phyloP scores from a whole-genome alignment of 2,888 invertebrate species.

The Oscheius sp. region DNA sequence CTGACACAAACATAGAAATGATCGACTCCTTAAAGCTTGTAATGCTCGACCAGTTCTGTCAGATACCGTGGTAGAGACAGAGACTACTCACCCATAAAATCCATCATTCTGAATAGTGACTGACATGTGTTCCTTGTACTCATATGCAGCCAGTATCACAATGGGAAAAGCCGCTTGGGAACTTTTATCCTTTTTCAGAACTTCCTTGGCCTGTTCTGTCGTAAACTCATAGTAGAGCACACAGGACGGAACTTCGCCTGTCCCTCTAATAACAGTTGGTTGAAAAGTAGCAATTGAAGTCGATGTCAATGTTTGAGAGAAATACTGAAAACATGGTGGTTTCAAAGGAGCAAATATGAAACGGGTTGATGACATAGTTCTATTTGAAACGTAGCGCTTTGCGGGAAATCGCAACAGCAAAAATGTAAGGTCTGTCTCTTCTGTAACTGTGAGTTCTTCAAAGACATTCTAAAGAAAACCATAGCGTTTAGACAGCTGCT shows the following conservation, averaged over 20 bases:
- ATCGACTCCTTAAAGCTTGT: slow-evolving; percentile 30
- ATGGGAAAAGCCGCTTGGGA: not conserved
- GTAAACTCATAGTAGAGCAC: slow-evolving; percentile 4
- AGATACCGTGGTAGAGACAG: not conserved
- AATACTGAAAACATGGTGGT: not conserved
- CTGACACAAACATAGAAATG: slow-evolving; percentile 36
- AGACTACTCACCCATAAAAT: slow-evolving; percentile 6
- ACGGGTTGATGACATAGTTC: too few species aligned
- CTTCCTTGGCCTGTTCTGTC: not conserved
- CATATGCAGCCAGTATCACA: slow-evolving; percentile 20
- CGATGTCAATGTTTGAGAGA: not conserved
- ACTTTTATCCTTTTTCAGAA: not conserved
- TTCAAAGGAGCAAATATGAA: too few species aligned
- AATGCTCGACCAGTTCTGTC: slow-evolving; percentile 35
- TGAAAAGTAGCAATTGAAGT: not conserved
- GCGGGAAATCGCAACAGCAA: too few species aligned
- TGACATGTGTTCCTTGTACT: slow-evolving; percentile 14
- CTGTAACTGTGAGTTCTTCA: too few species aligned
- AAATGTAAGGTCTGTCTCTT: too few species aligned
- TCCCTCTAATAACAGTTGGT: not conserved
- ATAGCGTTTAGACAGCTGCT: too few species aligned
- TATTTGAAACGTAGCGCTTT: too few species aligned
- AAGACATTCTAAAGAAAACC: too few species aligned
- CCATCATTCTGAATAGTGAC: slow-evolving; percentile 24
- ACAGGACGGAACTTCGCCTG: not conserved